phyloP scores from a whole-genome alignment of 2,888 invertebrate genomes.

The Tillus elongatus region DNA sequence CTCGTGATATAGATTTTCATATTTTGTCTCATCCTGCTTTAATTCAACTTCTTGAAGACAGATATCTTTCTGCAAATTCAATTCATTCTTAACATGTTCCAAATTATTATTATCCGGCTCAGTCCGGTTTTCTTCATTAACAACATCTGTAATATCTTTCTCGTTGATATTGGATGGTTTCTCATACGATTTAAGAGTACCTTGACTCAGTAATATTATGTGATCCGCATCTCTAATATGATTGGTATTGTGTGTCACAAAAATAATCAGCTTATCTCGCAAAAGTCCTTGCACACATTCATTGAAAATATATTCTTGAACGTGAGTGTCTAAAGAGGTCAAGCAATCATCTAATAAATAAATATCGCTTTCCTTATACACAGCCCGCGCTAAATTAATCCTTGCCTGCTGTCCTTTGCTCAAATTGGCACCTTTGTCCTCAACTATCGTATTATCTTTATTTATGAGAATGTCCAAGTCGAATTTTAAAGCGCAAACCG shows the following conservation, averaged over 20 bases:
- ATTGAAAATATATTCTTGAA: slow-evolving; percentile 25
- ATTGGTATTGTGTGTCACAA: slow-evolving; percentile 28
- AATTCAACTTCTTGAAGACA: not conserved
- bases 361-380: slow-evolving; percentile 29
- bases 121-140: not conserved
- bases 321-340: slow-evolving; percentile 26
- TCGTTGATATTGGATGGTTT: not conserved
- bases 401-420: slow-evolving; percentile 48
- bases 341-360: slow-evolving; percentile 30
- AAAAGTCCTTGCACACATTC: slow-evolving; percentile 29
- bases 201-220: not conserved
- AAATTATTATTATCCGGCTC: not conserved
- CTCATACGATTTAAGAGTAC: not conserved
- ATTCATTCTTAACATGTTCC: not conserved
- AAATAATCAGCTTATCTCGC: slow-evolving; percentile 27
- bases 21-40: not conserved
- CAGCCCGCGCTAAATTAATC: slow-evolving; percentile 29
- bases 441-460: slow-evolving; percentile 47
- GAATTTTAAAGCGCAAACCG: slow-evolving; percentile 41
- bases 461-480: slow-evolving; percentile 42
- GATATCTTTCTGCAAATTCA: not conserved
- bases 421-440: slow-evolving; percentile 53
- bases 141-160: not conserved
- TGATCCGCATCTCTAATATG: slow-evolving; percentile 25
- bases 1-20: not conserved